phyloP scores from a whole-genome alignment of 2,113 vertebrate species.

The Delphinapterus leucas region DNA sequence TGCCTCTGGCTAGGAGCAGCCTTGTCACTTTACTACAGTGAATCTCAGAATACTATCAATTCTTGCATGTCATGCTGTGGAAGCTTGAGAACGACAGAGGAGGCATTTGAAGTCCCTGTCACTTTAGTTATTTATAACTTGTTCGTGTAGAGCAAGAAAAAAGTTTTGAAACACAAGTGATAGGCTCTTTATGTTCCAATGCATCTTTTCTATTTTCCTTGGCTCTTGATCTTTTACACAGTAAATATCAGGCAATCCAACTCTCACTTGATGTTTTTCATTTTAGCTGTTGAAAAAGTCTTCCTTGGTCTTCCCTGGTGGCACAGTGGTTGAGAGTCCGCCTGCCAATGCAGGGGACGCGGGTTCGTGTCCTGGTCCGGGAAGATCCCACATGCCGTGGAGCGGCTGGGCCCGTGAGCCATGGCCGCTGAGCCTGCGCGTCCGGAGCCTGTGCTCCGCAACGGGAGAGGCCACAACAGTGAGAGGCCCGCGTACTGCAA shows the following conservation, averaged over 20 bases:
- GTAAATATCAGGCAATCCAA: background rate
- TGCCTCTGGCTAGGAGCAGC: background rate
- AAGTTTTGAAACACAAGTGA: background rate
- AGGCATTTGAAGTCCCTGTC: too few species aligned
- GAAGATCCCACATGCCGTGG: too few species aligned
- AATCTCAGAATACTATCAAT: background rate
- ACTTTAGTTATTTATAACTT: background rate
- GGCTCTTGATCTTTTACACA: background rate
- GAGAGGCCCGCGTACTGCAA: too few species aligned
- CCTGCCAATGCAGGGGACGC: too few species aligned
- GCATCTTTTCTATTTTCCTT: background rate
- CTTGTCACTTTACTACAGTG: background rate
- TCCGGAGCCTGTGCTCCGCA: too few species aligned
- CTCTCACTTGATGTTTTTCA: background rate
- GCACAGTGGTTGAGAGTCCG: too few species aligned
- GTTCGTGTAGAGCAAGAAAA: background rate
- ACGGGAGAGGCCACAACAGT: too few species aligned
- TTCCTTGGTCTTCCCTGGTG: background rate
- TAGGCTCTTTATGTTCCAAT: background rate
- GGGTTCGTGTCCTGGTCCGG: too few species aligned
- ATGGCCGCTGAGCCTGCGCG: too few species aligned
- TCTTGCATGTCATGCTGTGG: rapidly evolving
- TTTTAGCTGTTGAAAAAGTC: background rate
- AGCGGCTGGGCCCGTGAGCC: too few species aligned
- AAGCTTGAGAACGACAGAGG: background rate